Evolutionary conservation across 2,888 invertebrate genomes (phyloP), one percentile per base, ranked within the genome.

Genomic region (Pollenia labialis): DNA sequence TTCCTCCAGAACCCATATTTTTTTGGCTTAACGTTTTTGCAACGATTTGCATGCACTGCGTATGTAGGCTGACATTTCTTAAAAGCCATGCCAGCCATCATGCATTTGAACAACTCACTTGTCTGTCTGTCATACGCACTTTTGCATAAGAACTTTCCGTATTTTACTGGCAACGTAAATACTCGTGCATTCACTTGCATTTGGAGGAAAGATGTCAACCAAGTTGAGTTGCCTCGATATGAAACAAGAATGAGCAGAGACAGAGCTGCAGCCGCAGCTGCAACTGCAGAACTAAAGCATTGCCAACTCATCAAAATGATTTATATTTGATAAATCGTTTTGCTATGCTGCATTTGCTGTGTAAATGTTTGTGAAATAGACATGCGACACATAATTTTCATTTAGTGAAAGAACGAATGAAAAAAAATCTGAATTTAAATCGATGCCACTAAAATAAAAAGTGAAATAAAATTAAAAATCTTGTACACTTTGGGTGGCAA

Each of bases 241-340:
- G 46, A 23, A 44, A 52, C 44, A 52, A 54, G 56, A 14, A 50
- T 42, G 42, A 54, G 14, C 18, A 11, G 11, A 52, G 16, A 12
- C 11, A 16, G n/a, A 60, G 42, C 18, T 56, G 42, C 16, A 74
- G 42, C 18, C 66, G 44, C 23, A 46, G 48, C 32, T 52, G 50
- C 77, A 64, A 74, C 44, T 32, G 32, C 32, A 32, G 12, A 71
- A 77, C 79, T 56, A 44, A 58, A 81, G 80, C 69, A 66, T 81
- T 84, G 77, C 90, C 89, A 88, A 90, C 90, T 90, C 90, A 90
- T 91, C 90, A 90, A 91, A 91, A 92, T 92, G 92, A 92, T 92
- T 92, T 92, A 92, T 91, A 91, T 92, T 92, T 92, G 92, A 92
- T 92, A 92, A 92, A 92, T 92, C 90, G 89, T 90, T 85, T 88